Evolutionary conservation across 2,113 vertebrate genomes (phyloP).

Genomic region (Hemibagrus wyckioides): DNA sequence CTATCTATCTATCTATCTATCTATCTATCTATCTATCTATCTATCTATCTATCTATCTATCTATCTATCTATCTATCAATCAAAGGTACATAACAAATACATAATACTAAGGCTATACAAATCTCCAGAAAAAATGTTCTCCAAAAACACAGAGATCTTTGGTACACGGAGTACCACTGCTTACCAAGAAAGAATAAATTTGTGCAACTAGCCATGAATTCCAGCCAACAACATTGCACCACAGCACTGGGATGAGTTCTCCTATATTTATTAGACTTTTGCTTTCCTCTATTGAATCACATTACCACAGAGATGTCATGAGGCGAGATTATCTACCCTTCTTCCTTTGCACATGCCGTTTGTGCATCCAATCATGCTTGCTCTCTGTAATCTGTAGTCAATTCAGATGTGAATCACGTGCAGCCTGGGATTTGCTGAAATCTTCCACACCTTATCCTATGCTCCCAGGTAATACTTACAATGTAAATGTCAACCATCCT

Average conservation of each 20-base stretch:
- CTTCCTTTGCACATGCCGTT: neutral
- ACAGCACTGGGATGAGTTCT: neutral
- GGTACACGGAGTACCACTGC: neutral
- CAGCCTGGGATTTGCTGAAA: constrained; percentile 13
- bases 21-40: neutral
- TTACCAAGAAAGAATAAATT: neutral
- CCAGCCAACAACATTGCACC: neutral
- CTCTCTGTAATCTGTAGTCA: constrained; percentile 3
- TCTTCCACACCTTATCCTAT: constrained; percentile 4
- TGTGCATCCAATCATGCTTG: neutral
- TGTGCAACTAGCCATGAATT: neutral
- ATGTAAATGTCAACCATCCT: neutral
- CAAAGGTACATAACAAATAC: neutral
- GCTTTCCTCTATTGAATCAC: constrained; percentile 4
- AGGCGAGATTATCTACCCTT: neutral
- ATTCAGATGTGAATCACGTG: constrained; percentile 19
- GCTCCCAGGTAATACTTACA: neutral
- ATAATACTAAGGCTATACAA: neutral
- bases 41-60: too few species aligned
- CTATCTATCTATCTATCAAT: neutral
- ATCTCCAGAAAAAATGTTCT: neutral
- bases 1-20: too few species aligned
- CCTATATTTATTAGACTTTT: neutral
- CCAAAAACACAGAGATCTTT: neutral
- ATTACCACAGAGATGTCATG: constrained; percentile 8